Percentiles rank a stretch among this genome's conserved stretches.
Evolutionary conservation across 2,113 vertebrate species (phyloP).

Genomic region (Polyodon spathula): DNA sequence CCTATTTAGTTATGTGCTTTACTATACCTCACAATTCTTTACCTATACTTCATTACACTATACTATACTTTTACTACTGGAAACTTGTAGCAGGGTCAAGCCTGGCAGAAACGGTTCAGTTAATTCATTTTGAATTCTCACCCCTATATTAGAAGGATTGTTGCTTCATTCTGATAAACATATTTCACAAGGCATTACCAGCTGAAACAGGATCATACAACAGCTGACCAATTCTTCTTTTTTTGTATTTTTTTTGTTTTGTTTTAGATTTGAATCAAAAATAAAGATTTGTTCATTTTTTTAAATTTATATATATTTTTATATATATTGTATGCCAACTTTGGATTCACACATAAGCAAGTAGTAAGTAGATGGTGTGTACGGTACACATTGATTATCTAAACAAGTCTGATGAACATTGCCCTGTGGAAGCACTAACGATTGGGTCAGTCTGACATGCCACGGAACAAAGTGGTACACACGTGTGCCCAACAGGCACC

Average conservation of each 20-base stretch:
- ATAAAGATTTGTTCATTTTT: slow-evolving; percentile 18
- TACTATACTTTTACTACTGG: no score
- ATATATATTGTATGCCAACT: background rate
- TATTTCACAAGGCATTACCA: slow-evolving; percentile 15
- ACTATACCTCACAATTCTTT: no score
- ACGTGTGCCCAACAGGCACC: no score
- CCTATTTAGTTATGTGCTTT: no score
- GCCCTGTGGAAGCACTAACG: no score
- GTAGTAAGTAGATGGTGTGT: slow-evolving; percentile 1
- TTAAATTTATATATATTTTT: slow-evolving; percentile 6
- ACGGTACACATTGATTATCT: background rate
- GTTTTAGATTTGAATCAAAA: slow-evolving; percentile 13
- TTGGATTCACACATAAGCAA: slow-evolving; percentile 12
- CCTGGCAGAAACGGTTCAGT: no score
- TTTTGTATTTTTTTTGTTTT: slow-evolving; percentile 6
- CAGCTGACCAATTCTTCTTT: slow-evolving; percentile 6
- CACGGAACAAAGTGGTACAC: no score
- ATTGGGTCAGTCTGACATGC: no score
- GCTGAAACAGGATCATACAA: background rate
- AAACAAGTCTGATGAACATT: background rate
- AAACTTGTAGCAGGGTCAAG: no score
- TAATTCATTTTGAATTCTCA: no score
- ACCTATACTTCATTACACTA: no score
- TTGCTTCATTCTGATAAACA: background rate
- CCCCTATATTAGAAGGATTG: no score